Conservation (phyloP, 2,797 vertebrate species). For the Siniperca obscura region DNA sequence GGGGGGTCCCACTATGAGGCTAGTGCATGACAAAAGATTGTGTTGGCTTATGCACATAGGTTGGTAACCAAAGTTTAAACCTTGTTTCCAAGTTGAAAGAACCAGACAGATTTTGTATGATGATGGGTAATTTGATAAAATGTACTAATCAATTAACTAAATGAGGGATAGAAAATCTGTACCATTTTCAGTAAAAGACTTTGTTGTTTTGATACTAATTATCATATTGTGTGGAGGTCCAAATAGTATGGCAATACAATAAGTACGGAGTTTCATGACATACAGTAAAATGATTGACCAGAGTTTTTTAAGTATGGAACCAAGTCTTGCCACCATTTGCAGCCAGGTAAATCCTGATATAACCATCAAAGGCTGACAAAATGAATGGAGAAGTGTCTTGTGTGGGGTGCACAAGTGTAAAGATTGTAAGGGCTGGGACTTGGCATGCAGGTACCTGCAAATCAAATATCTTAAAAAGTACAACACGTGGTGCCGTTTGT, state of each 20-base stretch:
- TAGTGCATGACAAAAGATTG: constrained; percentile 3
- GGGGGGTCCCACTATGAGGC: background rate
- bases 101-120: constrained; percentile 4
- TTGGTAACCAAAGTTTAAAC: constrained; percentile 8
- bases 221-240: background rate
- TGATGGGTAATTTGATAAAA: background rate
- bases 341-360: background rate
- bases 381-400: background rate
- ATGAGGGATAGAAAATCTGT: background rate
- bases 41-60: background rate
- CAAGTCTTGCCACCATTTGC: background rate
- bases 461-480: background rate
- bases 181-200: background rate
- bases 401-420: background rate
- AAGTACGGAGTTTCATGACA: background rate
- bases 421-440: background rate
- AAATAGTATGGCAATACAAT: background rate
- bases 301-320: background rate
- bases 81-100: constrained; percentile 20
- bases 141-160: background rate
- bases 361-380: background rate
- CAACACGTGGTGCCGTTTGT: background rate
- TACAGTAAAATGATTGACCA: background rate
- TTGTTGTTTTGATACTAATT: background rate
- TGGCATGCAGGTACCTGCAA: background rate